These are phyloP conservation scores for Acheta domesticus DNA, from an alignment of 2,888 invertebrate genomes.

Conservation along the genomic window DNA sequence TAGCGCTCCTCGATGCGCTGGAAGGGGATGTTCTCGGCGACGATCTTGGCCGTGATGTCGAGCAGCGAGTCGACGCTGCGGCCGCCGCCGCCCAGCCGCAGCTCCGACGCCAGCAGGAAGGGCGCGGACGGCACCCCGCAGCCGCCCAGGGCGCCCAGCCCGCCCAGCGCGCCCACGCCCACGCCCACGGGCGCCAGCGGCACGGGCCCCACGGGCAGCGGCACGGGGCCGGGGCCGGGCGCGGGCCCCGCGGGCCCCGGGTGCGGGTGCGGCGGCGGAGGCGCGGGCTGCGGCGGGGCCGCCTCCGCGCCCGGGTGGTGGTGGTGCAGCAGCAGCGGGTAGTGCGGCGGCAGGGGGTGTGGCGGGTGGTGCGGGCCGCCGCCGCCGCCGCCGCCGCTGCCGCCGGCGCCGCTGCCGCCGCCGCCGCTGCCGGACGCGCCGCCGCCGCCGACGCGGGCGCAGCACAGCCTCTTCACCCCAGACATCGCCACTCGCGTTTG, in stretches of 20 bases:
- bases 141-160: slow-evolving; percentile 23
- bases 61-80: slow-evolving; percentile 65
- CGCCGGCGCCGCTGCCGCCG: slow-evolving; percentile 29
- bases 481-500: slow-evolving; percentile 39
- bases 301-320: background rate
- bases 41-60: slow-evolving; percentile 78
- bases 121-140: slow-evolving; percentile 25
- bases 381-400: background rate
- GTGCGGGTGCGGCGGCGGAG: background rate
- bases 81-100: slow-evolving; percentile 24
- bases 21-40: slow-evolving; percentile 80
- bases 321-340: slow-evolving; percentile 39
- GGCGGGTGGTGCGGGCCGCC: slow-evolving; percentile 4
- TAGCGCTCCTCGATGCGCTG: slow-evolving; percentile 83
- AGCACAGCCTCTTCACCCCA: slow-evolving; percentile 51
- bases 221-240: slow-evolving; percentile 2
- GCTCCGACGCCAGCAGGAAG: slow-evolving; percentile 26
- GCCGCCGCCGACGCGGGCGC: slow-evolving; percentile 48
- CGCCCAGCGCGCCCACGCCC: background rate
- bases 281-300: background rate
- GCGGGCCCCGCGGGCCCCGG: too few species aligned
- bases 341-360: slow-evolving; percentile 43
- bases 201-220: slow-evolving; percentile 21
- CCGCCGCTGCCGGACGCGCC: slow-evolving; percentile 42
- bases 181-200: slow-evolving; percentile 22